phyloP scores from a whole-genome alignment of 2,113 vertebrate species.

The Colossoma macropomum region DNA sequence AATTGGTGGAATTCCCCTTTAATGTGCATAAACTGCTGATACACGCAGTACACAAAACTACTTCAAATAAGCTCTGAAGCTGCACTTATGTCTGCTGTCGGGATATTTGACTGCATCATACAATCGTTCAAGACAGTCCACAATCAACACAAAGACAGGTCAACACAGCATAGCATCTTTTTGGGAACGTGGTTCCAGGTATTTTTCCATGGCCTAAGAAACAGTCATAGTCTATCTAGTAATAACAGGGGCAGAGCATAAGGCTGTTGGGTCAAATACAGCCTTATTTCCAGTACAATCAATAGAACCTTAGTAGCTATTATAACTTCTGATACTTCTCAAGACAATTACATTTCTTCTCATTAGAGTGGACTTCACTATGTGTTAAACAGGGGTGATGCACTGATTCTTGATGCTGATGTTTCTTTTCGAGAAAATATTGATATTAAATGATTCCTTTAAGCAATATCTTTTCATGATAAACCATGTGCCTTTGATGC shows the following conservation, averaged over 20 bases:
- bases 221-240: not conserved
- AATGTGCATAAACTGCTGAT: too few relatives aligned
- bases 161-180: not conserved
- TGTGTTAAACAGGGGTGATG: not conserved
- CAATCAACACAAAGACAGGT: not conserved
- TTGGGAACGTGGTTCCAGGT: not conserved
- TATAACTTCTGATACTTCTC: too few relatives aligned
- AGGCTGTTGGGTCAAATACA: constrained; percentile 11
- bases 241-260: constrained; percentile 2
- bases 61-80: not conserved
- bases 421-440: too few relatives aligned
- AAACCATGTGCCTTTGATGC: too few relatives aligned
- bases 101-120: not conserved
- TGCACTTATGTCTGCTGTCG: not conserved
- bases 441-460: too few relatives aligned
- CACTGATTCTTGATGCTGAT: too few relatives aligned
- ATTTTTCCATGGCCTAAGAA: not conserved
- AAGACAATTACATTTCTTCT: not conserved
- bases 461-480: too few relatives aligned
- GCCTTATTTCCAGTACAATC: not conserved
- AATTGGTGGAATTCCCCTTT: too few relatives aligned
- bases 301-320: too few relatives aligned
- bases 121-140: too few relatives aligned
- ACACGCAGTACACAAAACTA: too few relatives aligned
- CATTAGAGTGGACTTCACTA: constrained; percentile 11